Evolutionary conservation across 2,113 vertebrate genomes (phyloP).

Genomic region (Penelope pileata): DNA sequence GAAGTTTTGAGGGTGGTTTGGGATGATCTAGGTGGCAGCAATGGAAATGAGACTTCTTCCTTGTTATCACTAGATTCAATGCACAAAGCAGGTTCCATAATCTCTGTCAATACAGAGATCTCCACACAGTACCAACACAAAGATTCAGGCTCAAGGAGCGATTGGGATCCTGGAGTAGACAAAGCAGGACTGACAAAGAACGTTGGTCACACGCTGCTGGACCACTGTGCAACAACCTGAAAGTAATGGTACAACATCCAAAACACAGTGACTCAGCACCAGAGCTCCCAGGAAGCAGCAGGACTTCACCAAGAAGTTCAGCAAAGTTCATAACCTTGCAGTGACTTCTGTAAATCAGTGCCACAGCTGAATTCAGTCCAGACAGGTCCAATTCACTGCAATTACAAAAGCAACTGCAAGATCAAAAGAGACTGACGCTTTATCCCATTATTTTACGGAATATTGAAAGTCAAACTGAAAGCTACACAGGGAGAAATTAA

Average conservation of each 20-base stretch:
- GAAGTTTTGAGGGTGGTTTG: background rate
- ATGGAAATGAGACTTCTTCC: background rate
- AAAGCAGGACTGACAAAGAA: background rate
- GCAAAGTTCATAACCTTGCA: background rate
- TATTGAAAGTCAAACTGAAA: background rate
- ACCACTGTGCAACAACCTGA: rapidly evolving
- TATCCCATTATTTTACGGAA: background rate
- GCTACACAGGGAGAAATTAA: background rate
- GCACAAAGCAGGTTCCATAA: background rate
- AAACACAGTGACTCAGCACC: rapidly evolving
- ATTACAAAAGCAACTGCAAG: background rate
- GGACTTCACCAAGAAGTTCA: background rate
- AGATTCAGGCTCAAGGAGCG: background rate
- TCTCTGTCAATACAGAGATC: rapidly evolving
- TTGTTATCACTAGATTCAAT: background rate
- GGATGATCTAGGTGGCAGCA: background rate
- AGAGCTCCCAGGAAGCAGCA: background rate
- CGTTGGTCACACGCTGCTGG: rapidly evolving
- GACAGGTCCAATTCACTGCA: background rate
- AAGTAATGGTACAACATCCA: rapidly evolving
- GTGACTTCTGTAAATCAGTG: background rate
- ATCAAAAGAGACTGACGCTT: background rate
- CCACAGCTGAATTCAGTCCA: background rate
- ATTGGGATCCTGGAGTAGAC: background rate
- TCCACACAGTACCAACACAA: rapidly evolving